Percentiles rank a stretch among this genome's conserved stretches.
Evolutionary conservation across 2,888 invertebrate species (phyloP).

Genomic region (Leptopilina myrica): DNA sequence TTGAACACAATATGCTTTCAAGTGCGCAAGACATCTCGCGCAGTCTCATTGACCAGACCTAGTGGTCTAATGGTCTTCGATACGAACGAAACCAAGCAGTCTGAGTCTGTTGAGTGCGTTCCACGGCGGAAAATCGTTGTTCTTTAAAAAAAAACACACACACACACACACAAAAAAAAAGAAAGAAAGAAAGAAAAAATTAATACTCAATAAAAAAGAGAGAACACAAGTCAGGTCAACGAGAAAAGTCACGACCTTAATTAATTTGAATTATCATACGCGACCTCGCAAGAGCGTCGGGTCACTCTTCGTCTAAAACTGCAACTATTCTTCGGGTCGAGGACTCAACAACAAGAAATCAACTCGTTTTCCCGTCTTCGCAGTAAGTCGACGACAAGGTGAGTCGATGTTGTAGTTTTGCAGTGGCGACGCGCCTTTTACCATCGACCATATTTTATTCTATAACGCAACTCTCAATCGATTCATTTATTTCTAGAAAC

Average conservation of each 20-base stretch:
- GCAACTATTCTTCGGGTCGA: constrained; percentile 73
- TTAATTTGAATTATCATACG: constrained; percentile 36
- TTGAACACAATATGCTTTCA: constrained; percentile 61
- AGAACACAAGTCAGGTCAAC: constrained; percentile 19
- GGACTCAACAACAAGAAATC: constrained; percentile 63
- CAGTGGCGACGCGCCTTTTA: constrained; percentile 44
- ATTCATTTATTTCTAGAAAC: constrained; percentile 21
- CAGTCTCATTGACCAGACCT: constrained; percentile 73
- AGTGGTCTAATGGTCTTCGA: constrained; percentile 60
- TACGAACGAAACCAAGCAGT: constrained; percentile 60
- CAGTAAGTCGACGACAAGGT: constrained; percentile 63
- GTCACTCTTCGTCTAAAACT: constrained; percentile 60
- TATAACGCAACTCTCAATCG: constrained; percentile 42
- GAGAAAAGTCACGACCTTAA: constrained; percentile 40
- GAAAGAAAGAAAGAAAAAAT: too few species aligned
- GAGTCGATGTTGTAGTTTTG: constrained; percentile 49
- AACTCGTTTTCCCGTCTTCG: constrained; percentile 56
- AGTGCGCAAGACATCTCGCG: constrained; percentile 71
- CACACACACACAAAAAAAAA: too few species aligned
- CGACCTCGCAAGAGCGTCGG: constrained; percentile 38
- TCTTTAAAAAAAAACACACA: not conserved
- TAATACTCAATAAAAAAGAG: too few species aligned
- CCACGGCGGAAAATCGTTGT: constrained; percentile 33
- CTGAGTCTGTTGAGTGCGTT: constrained; percentile 53
- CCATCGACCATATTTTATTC: not conserved